A percentile compares a stretch with the other conserved stretches of the same genome.
phyloP scores from a whole-genome alignment of 2,113 vertebrate genomes.

The Hemichromis elongatus region DNA sequence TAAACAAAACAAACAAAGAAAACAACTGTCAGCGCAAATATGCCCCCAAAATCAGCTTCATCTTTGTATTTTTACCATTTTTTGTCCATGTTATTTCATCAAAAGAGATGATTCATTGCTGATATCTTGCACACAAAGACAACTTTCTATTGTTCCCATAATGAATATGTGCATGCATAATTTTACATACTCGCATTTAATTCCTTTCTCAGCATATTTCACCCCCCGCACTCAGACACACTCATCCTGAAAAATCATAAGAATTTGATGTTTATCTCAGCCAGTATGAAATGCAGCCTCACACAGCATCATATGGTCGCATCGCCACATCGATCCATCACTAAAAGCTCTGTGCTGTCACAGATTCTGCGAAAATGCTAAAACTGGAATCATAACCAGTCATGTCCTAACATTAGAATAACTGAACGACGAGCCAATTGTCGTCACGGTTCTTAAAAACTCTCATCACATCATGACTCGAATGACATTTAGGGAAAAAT shows the following conservation, averaged over 20 bases:
- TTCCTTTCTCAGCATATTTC: neutral
- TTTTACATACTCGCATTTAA: neutral
- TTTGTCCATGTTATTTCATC: neutral
- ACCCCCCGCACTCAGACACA: neutral
- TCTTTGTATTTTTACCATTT: neutral
- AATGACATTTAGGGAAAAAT: neutral
- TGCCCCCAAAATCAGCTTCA: neutral
- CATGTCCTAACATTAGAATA: neutral
- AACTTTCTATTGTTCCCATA: neutral
- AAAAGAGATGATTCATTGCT: neutral
- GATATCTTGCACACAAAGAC: neutral
- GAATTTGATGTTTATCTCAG: conserved; percentile 22
- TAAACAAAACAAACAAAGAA: neutral
- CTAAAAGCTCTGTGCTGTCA: neutral
- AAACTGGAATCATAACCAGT: neutral
- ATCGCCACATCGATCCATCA: conserved; percentile 8
- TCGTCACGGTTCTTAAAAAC: neutral
- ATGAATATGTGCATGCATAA: neutral
- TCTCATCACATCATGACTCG: neutral
- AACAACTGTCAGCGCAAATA: neutral
- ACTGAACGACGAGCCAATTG: neutral
- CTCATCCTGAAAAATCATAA: conserved; percentile 28
- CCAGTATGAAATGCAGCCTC: neutral
- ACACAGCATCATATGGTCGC: neutral
- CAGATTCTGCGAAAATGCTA: neutral